Evolutionary conservation across 2,888 invertebrate genomes (phyloP).

Genomic region (Machimus atricapillus): DNA sequence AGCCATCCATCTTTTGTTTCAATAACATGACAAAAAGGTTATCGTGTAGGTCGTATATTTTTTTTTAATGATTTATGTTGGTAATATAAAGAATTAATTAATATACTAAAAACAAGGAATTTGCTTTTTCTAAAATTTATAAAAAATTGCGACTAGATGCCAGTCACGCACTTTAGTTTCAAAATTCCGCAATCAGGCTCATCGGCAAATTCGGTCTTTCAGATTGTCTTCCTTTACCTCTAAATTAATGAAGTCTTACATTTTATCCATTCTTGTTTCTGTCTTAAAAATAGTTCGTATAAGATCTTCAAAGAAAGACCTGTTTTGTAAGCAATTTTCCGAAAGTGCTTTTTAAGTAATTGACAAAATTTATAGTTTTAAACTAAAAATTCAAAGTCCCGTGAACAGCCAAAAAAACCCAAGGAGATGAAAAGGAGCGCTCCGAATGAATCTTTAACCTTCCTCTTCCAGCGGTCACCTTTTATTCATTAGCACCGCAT

Average conservation of each 20-base stretch:
- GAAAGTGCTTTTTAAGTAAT: neutral
- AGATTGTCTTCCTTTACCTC: neutral
- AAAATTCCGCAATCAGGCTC: neutral
- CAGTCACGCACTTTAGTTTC: neutral
- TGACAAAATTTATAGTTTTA: neutral
- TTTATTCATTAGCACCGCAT: neutral
- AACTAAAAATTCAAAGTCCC: neutral
- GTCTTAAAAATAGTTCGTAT: neutral
- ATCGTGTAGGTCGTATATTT: too few species aligned
- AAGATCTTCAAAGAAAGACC: neutral
- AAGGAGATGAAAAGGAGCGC: neutral
- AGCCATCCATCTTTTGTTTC: too few species aligned
- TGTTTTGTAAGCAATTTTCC: neutral
- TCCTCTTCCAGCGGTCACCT: neutral
- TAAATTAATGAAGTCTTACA: neutral
- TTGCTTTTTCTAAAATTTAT: neutral
- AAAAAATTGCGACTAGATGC: neutral
- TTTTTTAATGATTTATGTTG: too few species aligned
- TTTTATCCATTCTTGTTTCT: neutral
- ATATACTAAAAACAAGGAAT: too few species aligned
- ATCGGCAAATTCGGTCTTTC: neutral
- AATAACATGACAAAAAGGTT: too few species aligned
- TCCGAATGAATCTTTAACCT: neutral
- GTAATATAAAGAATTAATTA: too few species aligned
- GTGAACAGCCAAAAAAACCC: neutral